phyloP scores from a whole-genome alignment of 2,797 vertebrate genomes.

The Carcharodon carcharias region DNA sequence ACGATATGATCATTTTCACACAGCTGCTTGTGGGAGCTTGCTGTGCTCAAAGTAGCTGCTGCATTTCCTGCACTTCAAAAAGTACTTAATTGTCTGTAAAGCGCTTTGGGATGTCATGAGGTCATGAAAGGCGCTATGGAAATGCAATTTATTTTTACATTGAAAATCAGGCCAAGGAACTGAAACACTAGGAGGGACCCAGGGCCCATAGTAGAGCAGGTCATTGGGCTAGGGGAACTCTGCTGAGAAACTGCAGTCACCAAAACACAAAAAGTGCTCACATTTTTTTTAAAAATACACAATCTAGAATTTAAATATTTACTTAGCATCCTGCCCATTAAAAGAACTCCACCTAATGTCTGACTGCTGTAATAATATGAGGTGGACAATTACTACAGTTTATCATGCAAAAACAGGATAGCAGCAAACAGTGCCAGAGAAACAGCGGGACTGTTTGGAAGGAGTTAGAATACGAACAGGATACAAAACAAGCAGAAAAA shows the following conservation, averaged over 20 bases:
- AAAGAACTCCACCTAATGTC: background rate
- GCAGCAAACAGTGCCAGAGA: background rate
- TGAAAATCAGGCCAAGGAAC: background rate
- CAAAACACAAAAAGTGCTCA: background rate
- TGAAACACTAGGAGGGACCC: background rate
- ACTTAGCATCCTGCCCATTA: background rate
- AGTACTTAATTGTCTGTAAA: background rate
- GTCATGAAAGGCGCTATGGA: background rate
- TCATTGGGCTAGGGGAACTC: background rate
- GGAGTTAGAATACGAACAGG: background rate
- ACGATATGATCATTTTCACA: background rate
- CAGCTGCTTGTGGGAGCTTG: background rate
- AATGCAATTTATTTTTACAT: background rate
- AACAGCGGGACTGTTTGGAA: background rate
- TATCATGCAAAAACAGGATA: background rate
- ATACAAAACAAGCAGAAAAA: background rate
- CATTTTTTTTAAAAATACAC: background rate
- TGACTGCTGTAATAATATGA: background rate
- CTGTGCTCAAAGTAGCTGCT: background rate
- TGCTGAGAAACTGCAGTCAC: background rate
- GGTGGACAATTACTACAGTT: background rate
- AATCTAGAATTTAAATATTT: background rate
- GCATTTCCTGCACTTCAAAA: background rate
- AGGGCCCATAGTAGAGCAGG: background rate
- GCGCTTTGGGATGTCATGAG: background rate